Evolutionary conservation across 30 jellyfish, hydroid and myxozoan species (phyloP), one percentile per base, ranked within the genome.

Genomic region (Euphysa ruthae): DNA sequence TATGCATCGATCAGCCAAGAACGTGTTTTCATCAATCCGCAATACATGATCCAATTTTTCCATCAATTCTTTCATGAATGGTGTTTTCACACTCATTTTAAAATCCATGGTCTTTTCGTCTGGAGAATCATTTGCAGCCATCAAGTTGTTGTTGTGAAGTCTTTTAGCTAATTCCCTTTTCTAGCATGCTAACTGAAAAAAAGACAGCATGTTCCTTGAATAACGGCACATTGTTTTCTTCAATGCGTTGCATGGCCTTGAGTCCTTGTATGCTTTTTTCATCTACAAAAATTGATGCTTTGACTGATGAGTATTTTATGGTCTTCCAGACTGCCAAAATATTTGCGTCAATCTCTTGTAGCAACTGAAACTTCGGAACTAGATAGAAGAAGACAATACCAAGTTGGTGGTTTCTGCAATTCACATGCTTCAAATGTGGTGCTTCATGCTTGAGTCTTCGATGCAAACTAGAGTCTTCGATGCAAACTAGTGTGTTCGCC

Each of bases 91-190:
- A n/a, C n/a, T n/a, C n/a, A n/a, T n/a, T n/a, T n/a, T n/a, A n/a
- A n/a, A n/a, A n/a, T 55, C 69, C 2, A 2, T 55, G 4, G 27
- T 55, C 38, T 12, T 16, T 55, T 20, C 58, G 15, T 3, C 58
- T 25, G 32, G 3, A 25, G 69, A 18, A 1, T 3, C 38, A 12
- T 25, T 12, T 2, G 8, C 58, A 27, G 38, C 6, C 5, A 56
- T 22, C 31, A 56, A 27, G 10, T 6, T 27, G 52, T 56, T 56
- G 38, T 56, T 56, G 69, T 44, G 69, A 5, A 10, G 0, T 56
- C 69, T 56, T 56, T 44, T 56, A 5, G 55, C 69, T 18, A 52
- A 52, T 52, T 52, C 65, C 65, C 16, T 52, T 52, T 21, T 52
- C 55, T 52, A 13, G 55, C 55, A 0, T 21, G 65, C 15, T 0